Percentiles rank a stretch among this genome's conserved stretches.
phyloP scores from a whole-genome alignment of 23 tunicate genomes.

The Oikopleura vanhoeffeni region DNA sequence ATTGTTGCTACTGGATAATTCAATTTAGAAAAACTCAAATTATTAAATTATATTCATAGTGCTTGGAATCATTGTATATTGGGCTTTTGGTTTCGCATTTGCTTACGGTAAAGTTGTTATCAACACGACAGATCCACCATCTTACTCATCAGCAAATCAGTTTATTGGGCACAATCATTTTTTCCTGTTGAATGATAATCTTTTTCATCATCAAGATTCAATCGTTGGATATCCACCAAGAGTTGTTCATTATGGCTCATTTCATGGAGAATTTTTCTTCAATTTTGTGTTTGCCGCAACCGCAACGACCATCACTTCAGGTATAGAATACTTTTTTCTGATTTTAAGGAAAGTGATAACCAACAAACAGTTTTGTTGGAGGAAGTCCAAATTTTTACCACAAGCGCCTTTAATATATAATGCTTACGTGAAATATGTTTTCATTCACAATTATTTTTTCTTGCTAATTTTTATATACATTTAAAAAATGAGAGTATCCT shows the following conservation, averaged over 20 bases:
- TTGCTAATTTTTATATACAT: no score
- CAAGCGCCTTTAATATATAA: no score
- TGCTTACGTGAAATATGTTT: no score
- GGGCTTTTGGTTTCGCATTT: slow-evolving; percentile 52
- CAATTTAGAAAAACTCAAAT: no score
- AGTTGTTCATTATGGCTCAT: slow-evolving; percentile 1
- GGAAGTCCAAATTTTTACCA: no score
- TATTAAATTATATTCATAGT: no score
- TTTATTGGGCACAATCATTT: slow-evolving; percentile 7
- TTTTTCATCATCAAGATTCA: background rate
- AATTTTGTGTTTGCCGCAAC: slow-evolving; percentile 13
- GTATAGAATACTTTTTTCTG: no score
- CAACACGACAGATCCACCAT: background rate
- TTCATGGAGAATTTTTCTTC: slow-evolving; percentile 1
- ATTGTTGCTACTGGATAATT: no score
- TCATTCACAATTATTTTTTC: no score
- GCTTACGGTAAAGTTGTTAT: slow-evolving; percentile 37
- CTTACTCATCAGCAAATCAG: background rate
- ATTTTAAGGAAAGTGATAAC: no score
- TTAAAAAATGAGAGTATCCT: no score
- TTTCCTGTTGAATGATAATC: background rate
- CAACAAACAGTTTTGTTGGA: no score
- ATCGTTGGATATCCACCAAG: background rate
- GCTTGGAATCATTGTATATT: slow-evolving; percentile 46
- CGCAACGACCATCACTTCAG: slow-evolving; percentile 9